A percentile compares a stretch with the other conserved stretches of the same genome.
These are phyloP conservation scores for Sesamia nonagrioides DNA, from an alignment of 1,140 invertebrate genomes.

Conservation along the genomic window DNA sequence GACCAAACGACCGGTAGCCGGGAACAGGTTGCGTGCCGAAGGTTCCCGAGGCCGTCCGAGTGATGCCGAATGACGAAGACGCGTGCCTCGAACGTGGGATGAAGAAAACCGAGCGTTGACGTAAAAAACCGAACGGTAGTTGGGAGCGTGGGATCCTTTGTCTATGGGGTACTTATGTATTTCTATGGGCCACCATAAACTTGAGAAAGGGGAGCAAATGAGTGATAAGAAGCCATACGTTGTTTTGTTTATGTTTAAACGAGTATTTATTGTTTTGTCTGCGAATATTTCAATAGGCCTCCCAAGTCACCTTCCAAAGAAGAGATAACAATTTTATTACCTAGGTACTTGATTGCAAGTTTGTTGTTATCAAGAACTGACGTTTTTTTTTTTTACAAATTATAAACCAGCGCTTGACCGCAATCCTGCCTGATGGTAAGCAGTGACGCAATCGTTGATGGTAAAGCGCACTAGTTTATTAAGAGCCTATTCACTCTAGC, in stretches of 20 bases:
- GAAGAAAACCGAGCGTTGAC: conserved; percentile 15
- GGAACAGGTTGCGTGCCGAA: conserved; percentile 34
- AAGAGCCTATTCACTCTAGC: too few relatives aligned
- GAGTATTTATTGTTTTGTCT: not conserved
- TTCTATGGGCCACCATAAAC: conserved; percentile 12
- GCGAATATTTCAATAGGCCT: too few relatives aligned
- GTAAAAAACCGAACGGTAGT: conserved; percentile 22
- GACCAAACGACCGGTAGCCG: conserved; percentile 41
- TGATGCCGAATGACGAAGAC: not conserved
- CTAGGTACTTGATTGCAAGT: too few relatives aligned
- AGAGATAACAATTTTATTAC: too few relatives aligned
- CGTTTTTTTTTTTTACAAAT: too few relatives aligned
- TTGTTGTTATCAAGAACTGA: too few relatives aligned
- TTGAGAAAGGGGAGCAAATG: conserved; percentile 24
- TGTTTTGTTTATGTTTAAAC: not conserved
- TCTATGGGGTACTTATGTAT: conserved; percentile 18
- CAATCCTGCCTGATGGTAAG: too few relatives aligned
- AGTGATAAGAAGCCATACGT: conserved; percentile 7
- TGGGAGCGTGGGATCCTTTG: conserved; percentile 19
- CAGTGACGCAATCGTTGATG: too few relatives aligned
- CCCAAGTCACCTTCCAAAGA: too few relatives aligned
- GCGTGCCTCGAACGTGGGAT: conserved; percentile 18
- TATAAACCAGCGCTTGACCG: too few relatives aligned
- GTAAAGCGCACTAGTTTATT: too few relatives aligned
- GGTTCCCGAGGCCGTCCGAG: not conserved